Evolutionary conservation across 2,888 invertebrate species (phyloP).

Genomic region (Euplagia quadripunctaria): DNA sequence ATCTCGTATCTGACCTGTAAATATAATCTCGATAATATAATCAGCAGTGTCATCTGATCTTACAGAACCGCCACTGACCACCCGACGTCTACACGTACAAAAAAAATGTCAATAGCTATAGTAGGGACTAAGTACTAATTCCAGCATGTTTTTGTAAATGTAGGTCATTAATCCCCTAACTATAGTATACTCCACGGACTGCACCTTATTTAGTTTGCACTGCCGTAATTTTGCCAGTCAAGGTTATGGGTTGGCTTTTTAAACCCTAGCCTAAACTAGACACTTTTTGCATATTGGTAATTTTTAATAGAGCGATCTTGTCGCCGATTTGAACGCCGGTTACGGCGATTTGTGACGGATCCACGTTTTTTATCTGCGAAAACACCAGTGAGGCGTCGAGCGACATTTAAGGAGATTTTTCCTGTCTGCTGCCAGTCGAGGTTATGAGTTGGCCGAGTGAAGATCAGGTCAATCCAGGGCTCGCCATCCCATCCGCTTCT

Average conservation of each 20-base stretch:
- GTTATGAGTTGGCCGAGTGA: too few relatives aligned
- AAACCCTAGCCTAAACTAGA: too few relatives aligned
- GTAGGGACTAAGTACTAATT: neutral
- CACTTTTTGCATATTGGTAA: too few relatives aligned
- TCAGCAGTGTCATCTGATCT: conserved; percentile 10
- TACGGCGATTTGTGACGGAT: too few relatives aligned
- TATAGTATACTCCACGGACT: neutral
- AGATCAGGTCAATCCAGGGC: too few relatives aligned
- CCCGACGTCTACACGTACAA: neutral
- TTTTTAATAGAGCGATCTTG: too few relatives aligned
- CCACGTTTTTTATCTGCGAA: too few relatives aligned
- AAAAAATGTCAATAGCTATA: neutral
- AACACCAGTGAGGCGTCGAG: neutral
- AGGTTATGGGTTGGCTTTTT: neutral
- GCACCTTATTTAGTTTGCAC: too few relatives aligned
- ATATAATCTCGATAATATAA: conserved; percentile 12
- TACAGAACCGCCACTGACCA: neutral
- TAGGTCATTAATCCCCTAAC: neutral
- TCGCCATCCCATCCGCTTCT: too few relatives aligned
- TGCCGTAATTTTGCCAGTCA: neutral
- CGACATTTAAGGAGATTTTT: neutral
- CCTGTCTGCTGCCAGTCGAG: too few relatives aligned
- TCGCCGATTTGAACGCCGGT: too few relatives aligned
- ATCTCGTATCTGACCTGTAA: conserved; percentile 2
- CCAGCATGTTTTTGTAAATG: neutral